Evolutionary conservation across 2,888 invertebrate species (phyloP).

Genomic region (Alloscopus bannaensis): DNA sequence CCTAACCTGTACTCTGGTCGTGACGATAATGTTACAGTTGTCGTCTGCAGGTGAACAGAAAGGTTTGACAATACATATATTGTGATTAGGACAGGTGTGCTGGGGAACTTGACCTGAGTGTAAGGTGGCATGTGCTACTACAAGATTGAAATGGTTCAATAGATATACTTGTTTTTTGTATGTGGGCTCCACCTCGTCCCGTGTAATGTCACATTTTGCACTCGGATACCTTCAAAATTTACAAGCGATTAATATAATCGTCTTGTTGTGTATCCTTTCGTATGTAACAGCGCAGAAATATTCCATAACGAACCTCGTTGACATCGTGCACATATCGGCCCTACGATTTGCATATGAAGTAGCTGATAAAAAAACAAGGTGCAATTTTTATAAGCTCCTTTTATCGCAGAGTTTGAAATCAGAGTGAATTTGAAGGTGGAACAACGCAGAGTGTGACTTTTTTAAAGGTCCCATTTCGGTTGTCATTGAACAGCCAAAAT

Average conservation of each 20-base stretch:
- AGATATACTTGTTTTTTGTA: no score
- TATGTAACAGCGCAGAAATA: no score
- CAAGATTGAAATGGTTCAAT: no score
- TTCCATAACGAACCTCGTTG: background rate
- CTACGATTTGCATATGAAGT: background rate
- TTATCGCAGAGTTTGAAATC: conserved; percentile 31
- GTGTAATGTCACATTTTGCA: no score
- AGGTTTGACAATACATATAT: background rate
- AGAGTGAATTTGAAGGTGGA: conserved; percentile 56
- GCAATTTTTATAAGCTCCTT: conserved; percentile 19
- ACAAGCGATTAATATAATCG: no score
- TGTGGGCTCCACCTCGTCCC: no score
- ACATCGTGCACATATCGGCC: background rate
- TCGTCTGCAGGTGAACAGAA: background rate
- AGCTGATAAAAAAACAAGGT: conserved; percentile 15
- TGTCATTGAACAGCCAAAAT: conserved; percentile 35
- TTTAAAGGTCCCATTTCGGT: background rate
- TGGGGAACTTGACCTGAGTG: conserved; percentile 39
- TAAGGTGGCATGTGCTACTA: no score
- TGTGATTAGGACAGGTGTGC: conserved; percentile 16
- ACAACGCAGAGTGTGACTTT: conserved; percentile 5
- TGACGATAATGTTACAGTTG: conserved; percentile 22
- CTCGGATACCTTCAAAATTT: no score
- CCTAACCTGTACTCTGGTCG: no score
- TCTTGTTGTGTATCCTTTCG: no score